Evolutionary conservation across 1,140 invertebrate genomes (phyloP), one percentile per base, ranked within the genome.

Genomic region (Drosophila pectinifera): DNA sequence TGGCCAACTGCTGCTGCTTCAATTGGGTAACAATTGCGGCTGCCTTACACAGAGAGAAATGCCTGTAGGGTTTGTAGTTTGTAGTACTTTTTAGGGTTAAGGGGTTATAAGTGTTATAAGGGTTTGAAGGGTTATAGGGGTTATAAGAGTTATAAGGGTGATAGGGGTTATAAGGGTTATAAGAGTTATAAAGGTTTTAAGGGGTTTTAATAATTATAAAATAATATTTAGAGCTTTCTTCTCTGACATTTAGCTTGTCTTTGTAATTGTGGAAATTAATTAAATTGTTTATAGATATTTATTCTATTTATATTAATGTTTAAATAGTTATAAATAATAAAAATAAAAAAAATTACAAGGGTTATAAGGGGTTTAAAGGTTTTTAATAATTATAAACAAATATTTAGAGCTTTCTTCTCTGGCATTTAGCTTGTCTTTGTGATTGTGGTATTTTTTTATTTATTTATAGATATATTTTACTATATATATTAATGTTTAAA

Each of bases 1-100:
- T 38, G 18, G 41, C 31, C 59, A 38, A 63, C 41, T 46, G 62
- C 41, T 64, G 24, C 28, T 22, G 39, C n/a, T n/a, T n/a, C n/a
- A n/a, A n/a, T n/a, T n/a, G n/a, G n/a, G n/a, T n/a, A n/a, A n/a
- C n/a, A n/a, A n/a, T n/a, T n/a, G n/a, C n/a, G n/a, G n/a, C 0
- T 20, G 31, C 6, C 4, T 5, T 41, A 39, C 34, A 39, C 61
- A 14, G 26, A 3, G 14, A 16, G 18, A 51, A 58, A 43, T 11
- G 5, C 26, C n/a, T n/a, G n/a, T n/a, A n/a, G n/a, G n/a, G n/a
- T n/a, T n/a, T n/a, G n/a, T n/a, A n/a, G n/a, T n/a, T n/a, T n/a
- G n/a, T n/a, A n/a, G n/a, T n/a, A n/a, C n/a, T n/a, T n/a, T n/a
- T n/a, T n/a, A n/a, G n/a, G n/a, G n/a, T n/a, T n/a, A n/a, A n/a